Percentiles rank a stretch among this genome's conserved stretches.
Conservation (phyloP, 2,797 vertebrate species). For the Emydoidea blandingii region DNA sequence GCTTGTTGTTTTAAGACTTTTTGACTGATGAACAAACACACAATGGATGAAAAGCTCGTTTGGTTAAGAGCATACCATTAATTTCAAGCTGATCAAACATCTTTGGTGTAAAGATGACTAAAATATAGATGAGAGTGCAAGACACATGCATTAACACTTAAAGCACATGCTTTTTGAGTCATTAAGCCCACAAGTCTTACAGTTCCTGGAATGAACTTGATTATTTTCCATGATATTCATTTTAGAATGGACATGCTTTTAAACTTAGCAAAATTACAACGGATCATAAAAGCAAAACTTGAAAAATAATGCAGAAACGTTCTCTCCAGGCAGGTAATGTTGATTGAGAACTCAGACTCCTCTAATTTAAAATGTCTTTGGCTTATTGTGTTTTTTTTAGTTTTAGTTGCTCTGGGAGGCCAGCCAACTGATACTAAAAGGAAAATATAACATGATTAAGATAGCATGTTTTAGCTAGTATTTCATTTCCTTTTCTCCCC, state of each 20-base stretch:
- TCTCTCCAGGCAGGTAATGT: neutral
- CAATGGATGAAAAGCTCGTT: neutral
- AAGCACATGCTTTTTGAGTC: neutral
- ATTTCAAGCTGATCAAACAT: constrained; percentile 19
- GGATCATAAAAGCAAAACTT: neutral
- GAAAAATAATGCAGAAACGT: neutral
- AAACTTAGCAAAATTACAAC: neutral
- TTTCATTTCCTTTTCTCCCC: constrained; percentile 51
- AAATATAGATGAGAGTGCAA: neutral
- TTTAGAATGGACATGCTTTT: neutral
- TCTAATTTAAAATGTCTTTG: constrained; percentile 37
- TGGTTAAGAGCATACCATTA: constrained; percentile 17
- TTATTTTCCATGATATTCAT: neutral
- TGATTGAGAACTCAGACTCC: constrained; percentile 29
- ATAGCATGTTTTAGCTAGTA: constrained; percentile 43
- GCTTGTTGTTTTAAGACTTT: constrained; percentile 30
- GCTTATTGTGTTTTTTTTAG: constrained; percentile 19
- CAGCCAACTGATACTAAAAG: constrained; percentile 55
- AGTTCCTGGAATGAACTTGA: neutral
- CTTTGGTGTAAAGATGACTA: neutral
- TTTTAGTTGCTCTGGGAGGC: constrained; percentile 60
- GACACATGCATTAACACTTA: neutral
- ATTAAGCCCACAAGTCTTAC: neutral
- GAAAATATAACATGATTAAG: constrained; percentile 49
- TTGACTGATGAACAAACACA: constrained; percentile 33